Evolutionary conservation across 53 echinoderm and acorn worm genomes (phyloP).

Genomic region (Holothuria scabra): DNA sequence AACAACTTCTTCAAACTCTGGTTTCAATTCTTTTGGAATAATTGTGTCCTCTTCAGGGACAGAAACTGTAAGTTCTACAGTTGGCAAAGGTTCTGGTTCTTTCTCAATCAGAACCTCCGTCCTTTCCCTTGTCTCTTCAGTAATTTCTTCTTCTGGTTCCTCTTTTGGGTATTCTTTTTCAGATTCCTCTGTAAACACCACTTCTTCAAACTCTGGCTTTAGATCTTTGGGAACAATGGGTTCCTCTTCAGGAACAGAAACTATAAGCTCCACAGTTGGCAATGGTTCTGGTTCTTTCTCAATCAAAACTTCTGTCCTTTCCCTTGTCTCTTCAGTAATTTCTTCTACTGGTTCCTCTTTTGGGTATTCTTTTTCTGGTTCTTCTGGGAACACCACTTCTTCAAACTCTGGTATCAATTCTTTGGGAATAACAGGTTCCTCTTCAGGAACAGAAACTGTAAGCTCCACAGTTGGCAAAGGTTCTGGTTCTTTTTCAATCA

Average conservation of each 20-base stretch:
- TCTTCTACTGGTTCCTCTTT: conserved; percentile 43
- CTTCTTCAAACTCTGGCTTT: conserved; percentile 32
- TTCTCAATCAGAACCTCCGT: conserved; percentile 65
- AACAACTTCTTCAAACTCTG: conserved; percentile 49
- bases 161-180: conserved; percentile 53
- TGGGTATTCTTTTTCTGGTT: conserved; percentile 50
- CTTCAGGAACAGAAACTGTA: conserved; percentile 46
- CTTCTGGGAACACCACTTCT: conserved; percentile 65
- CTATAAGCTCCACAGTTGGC: conserved; percentile 46
- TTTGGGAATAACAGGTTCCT: conserved; percentile 21
- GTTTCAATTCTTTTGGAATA: background rate
- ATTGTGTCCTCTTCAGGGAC: conserved; percentile 52
- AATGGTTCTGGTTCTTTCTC: conserved; percentile 53
- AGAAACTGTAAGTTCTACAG: conserved; percentile 61
- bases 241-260: conserved; percentile 50
- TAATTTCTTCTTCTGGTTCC: conserved; percentile 47
- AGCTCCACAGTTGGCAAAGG: conserved; percentile 66
- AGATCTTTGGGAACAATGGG: background rate
- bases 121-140: conserved; percentile 52
- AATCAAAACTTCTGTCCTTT: conserved; percentile 50
- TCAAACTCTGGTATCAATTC: conserved; percentile 58
- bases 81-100: conserved; percentile 56
- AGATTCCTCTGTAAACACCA: conserved; percentile 58
- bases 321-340: conserved; percentile 51
- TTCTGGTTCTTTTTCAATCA: conserved; percentile 56